A percentile compares a stretch with the other conserved stretches of the same genome.
These are phyloP conservation scores for Lasioglossum albipes DNA, from an alignment of 1,140 invertebrate genomes.

Conservation along the genomic window DNA sequence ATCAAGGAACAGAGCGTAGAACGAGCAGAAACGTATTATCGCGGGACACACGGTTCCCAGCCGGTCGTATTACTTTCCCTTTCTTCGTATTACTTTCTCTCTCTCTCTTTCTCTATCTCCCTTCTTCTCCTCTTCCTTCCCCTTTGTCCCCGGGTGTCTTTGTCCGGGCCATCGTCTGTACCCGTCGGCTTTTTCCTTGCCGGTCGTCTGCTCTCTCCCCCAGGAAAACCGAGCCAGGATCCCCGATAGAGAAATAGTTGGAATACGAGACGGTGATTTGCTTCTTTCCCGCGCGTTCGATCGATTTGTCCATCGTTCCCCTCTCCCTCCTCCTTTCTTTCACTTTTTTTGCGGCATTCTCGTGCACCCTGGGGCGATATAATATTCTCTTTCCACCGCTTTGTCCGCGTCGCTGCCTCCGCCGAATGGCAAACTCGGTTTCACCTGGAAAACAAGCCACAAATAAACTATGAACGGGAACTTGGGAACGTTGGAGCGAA, in stretches of 20 bases:
- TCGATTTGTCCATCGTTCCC: conserved; percentile 56
- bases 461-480: too few species aligned
- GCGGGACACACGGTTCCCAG: conserved; percentile 45
- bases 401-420: not conserved
- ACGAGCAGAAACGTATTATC: conserved; percentile 59
- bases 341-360: not conserved
- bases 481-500: too few species aligned
- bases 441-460: too few species aligned
- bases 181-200: conserved; percentile 47
- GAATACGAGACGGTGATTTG: conserved; percentile 65
- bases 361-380: not conserved
- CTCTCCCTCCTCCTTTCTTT: not conserved
- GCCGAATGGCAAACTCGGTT: not conserved
- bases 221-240: conserved; percentile 23
- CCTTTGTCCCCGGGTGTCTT: conserved; percentile 47
- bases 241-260: conserved; percentile 56
- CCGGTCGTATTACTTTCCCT: conserved; percentile 50
- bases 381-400: not conserved
- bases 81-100: conserved; percentile 40
- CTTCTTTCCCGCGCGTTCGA: conserved; percentile 44
- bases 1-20: conserved; percentile 41
- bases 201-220: conserved; percentile 10
- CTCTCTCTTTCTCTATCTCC: conserved; percentile 21
- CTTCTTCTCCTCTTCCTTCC: conserved; percentile 18
- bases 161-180: conserved; percentile 46